Base-by-base conservation (phyloP, 2,888 invertebrate genomes). In the Pardosa pseudoannulata region DNA sequence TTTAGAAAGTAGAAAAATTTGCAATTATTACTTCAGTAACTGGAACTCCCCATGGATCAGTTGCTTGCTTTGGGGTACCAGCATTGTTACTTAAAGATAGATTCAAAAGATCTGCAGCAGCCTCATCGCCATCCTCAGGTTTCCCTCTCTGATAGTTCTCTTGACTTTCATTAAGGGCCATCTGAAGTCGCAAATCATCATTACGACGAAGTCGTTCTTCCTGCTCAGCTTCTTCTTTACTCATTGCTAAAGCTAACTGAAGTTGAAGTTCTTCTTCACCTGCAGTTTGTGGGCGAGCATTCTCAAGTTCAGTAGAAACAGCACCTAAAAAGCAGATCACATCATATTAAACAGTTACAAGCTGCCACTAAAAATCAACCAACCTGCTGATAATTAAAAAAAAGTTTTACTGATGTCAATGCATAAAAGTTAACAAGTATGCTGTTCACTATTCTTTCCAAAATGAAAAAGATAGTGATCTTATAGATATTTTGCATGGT, bases 191-290 rank as follows among this genome's bases (percentile, higher is more conserved):
- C 9, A 90, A 68, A 92, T 99, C 98, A 92, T 99, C 99, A 90
- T 97, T 97, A 89, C 98, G 95, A 85, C 97, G 93, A 91, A 97
- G 94, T 89, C 97, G 95, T 92, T 98, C 97, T 92, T 98, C 98
- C 90, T 97, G 96, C 91, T 99, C 99, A 36, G 98, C 98, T 93
- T 99, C 99, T 92, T 99, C 99, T 88, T 98, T 95, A 71, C 97
- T 97, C 97, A 99, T 98, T 79, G 99, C 99, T 91, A 99, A 93
- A 70, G 99, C 99, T 91, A 99, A 93, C 93, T 99, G 99, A 89
- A 99, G 93, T 92, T 99, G 99, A 89, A 99, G 93, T 92, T 99
- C 99, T 92, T 99, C 99, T 92, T 99, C 99, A 2, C 98, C 98
- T 0, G 96, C 96, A 0, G 98, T 98, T 90, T 98, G 96, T 3